Evolutionary conservation across 2,888 invertebrate species (phyloP).

Genomic region (Perizoma affinitatum): DNA sequence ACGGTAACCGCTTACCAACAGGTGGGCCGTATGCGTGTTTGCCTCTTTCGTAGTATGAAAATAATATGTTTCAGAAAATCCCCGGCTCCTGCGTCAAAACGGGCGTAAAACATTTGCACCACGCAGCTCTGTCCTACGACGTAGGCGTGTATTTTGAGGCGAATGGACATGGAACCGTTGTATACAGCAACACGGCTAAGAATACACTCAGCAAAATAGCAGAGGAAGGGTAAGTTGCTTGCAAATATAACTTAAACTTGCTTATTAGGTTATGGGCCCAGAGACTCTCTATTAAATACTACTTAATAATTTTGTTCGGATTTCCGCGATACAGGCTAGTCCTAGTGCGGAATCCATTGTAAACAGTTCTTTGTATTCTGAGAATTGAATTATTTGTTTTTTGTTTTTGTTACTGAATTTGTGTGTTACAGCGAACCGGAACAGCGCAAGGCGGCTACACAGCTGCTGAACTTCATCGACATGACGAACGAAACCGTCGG

Average conservation of each 20-base stretch:
- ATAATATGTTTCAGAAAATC: constrained; percentile 86
- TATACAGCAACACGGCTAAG: constrained; percentile 90
- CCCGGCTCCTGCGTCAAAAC: constrained; percentile 96
- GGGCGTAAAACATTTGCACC: constrained; percentile 98
- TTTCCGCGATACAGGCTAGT: too few species aligned
- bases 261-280: too few species aligned
- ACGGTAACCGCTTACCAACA: too few species aligned
- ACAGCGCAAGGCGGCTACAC: constrained; percentile 83
- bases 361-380: too few species aligned
- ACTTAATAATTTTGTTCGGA: too few species aligned
- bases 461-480: constrained; percentile 89
- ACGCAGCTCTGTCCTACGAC: constrained; percentile 94
- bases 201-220: constrained; percentile 79
- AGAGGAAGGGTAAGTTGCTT: constrained; percentile 56
- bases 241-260: too few species aligned
- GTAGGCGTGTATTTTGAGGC: constrained; percentile 99
- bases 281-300: too few species aligned
- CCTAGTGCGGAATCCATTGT: too few species aligned
- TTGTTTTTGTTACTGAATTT: too few species aligned
- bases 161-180: constrained; percentile 98
- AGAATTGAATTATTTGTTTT: too few species aligned
- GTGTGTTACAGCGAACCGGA: constrained; percentile 62
- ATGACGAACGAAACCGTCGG: constrained; percentile 98
- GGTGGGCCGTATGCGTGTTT: too few species aligned
- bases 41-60: background rate